phyloP scores from a whole-genome alignment of 2,113 vertebrate species.

The Empidonax alnorum region DNA sequence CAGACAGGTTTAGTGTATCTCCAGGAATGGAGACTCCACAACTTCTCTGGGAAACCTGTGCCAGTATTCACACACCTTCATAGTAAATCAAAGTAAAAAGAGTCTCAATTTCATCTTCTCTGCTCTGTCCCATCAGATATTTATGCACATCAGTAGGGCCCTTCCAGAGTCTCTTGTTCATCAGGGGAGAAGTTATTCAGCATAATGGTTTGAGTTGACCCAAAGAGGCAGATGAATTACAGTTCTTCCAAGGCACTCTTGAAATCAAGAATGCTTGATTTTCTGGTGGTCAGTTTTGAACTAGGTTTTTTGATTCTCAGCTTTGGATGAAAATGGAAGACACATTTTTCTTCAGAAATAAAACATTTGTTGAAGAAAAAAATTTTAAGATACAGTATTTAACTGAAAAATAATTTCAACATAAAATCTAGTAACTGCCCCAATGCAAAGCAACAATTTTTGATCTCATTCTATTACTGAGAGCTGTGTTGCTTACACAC shows the following conservation, averaged over 20 bases:
- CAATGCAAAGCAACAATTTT: not conserved
- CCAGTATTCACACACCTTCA: not conserved
- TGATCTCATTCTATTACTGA: not conserved
- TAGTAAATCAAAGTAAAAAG: not conserved
- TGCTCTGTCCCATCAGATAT: not conserved
- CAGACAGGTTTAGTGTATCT: not conserved
- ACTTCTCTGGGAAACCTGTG: not conserved
- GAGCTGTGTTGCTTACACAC: not conserved
- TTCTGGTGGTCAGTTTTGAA: not conserved
- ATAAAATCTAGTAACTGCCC: not conserved
- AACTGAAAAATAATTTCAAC: not conserved
- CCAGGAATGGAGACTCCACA: not conserved
- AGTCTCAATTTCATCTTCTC: not conserved
- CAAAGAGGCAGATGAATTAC: not conserved
- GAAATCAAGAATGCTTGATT: not conserved
- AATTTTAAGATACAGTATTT: not conserved
- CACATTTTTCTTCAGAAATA: not conserved
- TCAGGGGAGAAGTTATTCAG: not conserved
- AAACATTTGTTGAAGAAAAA: not conserved
- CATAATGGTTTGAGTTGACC: not conserved
- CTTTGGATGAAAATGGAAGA: not conserved
- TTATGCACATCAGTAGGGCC: not conserved
- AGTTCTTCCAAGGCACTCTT: not conserved
- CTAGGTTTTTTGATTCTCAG: not conserved
- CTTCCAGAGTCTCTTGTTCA: not conserved